Conservation (phyloP, 2,113 vertebrate species). For the Tetrao urogallus region DNA sequence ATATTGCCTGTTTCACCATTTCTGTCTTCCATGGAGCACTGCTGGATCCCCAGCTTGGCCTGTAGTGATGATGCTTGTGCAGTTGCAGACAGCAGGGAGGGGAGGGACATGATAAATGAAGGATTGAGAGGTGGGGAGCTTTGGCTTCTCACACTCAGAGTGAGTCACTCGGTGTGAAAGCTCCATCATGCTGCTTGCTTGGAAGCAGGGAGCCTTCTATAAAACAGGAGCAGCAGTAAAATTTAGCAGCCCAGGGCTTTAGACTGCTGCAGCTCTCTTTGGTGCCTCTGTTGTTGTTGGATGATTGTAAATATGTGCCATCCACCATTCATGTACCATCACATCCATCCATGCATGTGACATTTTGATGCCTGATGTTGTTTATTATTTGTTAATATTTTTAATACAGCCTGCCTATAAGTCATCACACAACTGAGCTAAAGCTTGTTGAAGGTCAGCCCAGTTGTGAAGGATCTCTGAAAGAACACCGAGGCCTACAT, state of each 20-base stretch:
- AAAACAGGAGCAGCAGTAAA: background rate
- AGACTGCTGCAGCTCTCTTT: background rate
- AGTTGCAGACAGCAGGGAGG: slow-evolving; percentile 4
- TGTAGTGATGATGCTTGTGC: background rate
- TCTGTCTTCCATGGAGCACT: background rate
- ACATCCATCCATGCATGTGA: background rate
- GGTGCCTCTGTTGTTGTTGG: background rate
- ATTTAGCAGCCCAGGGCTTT: background rate
- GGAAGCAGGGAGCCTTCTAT: background rate
- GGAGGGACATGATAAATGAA: slow-evolving; percentile 26
- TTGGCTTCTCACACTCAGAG: background rate
- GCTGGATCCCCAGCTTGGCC: background rate
- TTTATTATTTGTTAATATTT: fast-evolving
- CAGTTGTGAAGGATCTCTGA: background rate
- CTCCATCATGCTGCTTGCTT: fast-evolving
- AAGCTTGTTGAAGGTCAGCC: background rate
- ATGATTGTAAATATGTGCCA: background rate
- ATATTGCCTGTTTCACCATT: background rate
- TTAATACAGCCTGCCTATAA: background rate
- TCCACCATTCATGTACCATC: background rate
- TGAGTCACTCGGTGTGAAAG: background rate
- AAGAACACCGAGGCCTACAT: background rate
- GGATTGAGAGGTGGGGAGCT: background rate
- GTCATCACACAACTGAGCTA: background rate
- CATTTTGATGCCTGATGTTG: background rate